phyloP scores from a whole-genome alignment of 2,888 invertebrate species.

The Rhabditophanes sp. region DNA sequence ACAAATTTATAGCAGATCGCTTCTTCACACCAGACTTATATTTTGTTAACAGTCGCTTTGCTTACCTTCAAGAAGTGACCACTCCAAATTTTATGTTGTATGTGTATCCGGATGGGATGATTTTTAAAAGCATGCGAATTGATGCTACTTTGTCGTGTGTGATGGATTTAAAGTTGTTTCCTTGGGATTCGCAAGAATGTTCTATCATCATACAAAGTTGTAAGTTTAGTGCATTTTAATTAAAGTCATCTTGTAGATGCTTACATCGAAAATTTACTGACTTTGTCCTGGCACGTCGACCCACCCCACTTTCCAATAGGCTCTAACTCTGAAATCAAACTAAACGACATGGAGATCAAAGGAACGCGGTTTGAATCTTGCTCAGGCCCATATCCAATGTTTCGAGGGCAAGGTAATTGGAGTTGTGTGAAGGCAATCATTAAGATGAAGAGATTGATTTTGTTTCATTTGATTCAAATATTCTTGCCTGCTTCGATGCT shows the following conservation, averaged over 20 bases:
- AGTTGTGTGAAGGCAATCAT: slow-evolving; percentile 36
- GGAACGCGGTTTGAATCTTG: slow-evolving; percentile 22
- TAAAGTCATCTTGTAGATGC: slow-evolving; percentile 17
- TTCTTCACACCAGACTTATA: slow-evolving; percentile 39
- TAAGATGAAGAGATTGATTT: slow-evolving; percentile 34
- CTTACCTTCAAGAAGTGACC: slow-evolving; percentile 34
- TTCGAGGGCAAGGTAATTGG: slow-evolving; percentile 39
- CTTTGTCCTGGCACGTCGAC: slow-evolving; percentile 36
- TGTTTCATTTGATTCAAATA: slow-evolving; percentile 43
- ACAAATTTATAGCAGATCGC: slow-evolving; percentile 33
- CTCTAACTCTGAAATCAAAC: slow-evolving; percentile 30
- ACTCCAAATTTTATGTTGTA: slow-evolving; percentile 10
- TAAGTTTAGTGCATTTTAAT: slow-evolving; percentile 1
- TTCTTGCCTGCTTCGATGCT: slow-evolving; percentile 42
- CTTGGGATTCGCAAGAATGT: slow-evolving; percentile 35
- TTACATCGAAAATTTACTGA: slow-evolving; percentile 39
- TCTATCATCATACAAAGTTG: slow-evolving; percentile 38
- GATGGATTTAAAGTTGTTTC: slow-evolving; percentile 23
- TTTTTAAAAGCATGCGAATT: slow-evolving; percentile 42
- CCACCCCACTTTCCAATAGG: slow-evolving; percentile 34
- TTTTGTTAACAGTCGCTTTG: slow-evolving; percentile 43
- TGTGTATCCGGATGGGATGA: slow-evolving; percentile 42
- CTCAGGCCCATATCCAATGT: slow-evolving; percentile 39
- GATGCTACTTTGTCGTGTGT: slow-evolving; percentile 42
- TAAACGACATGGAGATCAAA: slow-evolving; percentile 42